Evolutionary conservation across 1,140 invertebrate genomes (phyloP), one percentile per base, ranked within the genome.

Genomic region (Planococcus citri): DNA sequence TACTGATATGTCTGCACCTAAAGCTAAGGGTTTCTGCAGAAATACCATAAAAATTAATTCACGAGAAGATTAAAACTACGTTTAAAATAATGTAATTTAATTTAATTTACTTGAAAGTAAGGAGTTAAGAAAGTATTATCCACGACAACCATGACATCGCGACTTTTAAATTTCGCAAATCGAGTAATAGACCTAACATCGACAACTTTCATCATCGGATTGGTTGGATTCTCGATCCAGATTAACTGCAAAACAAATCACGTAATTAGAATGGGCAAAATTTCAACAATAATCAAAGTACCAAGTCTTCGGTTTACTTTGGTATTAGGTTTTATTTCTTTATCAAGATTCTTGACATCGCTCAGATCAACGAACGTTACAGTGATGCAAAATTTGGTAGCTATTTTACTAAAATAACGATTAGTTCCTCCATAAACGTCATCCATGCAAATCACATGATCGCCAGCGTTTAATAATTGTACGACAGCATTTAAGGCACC

Each of bases 201-300:
- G 24, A 88, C 84, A 17, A 99, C 78, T 82, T 95, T 95, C 74
- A 99, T 78, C 0, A 91, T 81, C 0, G 97, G 97, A 83, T 99
- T 99, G n/a, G 97, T 97, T 1, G 97, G 97, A 0, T 91, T 91
- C 80, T 99, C 97, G 68, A 98, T 80, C 95, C 96, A 99, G 22
- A 99, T 82, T 80, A 98, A 84, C 90, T 93, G 10, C 83, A 82
- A 12, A 70, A 3, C 12, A 33, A 33, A 33, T 33, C 4, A 33
- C 29, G 29, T 12, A 3, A 33, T 33, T 33, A 33, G 12, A 33
- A 3, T 33, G 12, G 29, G n/a, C n/a, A n/a, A n/a, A n/a, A n/a
- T n/a, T 33, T 33, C 29, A 73, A 70, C 64, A 41, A 41, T 41
- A n/a, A n/a, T n/a, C 69, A 70, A 14, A 69, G 29, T 33, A 33